Evolutionary conservation across 2,797 vertebrate genomes (phyloP).

Genomic region (Loris lydekkerianus): DNA sequence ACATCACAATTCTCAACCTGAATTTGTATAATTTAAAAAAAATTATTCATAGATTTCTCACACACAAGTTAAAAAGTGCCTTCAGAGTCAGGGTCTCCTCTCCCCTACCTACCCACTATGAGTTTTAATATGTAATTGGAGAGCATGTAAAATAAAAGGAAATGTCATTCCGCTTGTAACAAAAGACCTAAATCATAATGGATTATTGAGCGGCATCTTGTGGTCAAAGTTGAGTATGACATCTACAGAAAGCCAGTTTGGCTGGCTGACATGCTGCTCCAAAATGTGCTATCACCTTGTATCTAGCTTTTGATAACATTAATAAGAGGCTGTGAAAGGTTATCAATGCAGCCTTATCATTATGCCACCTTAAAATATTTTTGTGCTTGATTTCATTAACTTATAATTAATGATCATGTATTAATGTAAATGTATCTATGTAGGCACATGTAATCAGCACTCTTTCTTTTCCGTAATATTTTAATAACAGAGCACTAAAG

Average conservation of each 20-base stretch:
- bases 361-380: slow-evolving; percentile 82
- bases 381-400: slow-evolving; percentile 77
- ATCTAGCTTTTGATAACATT: slow-evolving; percentile 81
- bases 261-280: background rate
- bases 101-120: slow-evolving; percentile 23
- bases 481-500: slow-evolving; percentile 85
- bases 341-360: slow-evolving; percentile 77
- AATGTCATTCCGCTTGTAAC: slow-evolving; percentile 67
- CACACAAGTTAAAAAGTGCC: slow-evolving; percentile 73
- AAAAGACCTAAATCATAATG: slow-evolving; percentile 83
- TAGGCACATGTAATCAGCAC: slow-evolving; percentile 84
- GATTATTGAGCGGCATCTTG: slow-evolving; percentile 90
- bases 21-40: slow-evolving; percentile 67
- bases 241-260: background rate
- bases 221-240: slow-evolving; percentile 84
- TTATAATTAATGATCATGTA: slow-evolving; percentile 85
- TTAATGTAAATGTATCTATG: slow-evolving; percentile 84
- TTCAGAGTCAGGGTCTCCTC: background rate
- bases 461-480: slow-evolving; percentile 87
- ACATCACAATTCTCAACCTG: slow-evolving; percentile 55
- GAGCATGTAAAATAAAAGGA: slow-evolving; percentile 78
- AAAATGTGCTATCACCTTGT: slow-evolving; percentile 70
- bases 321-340: slow-evolving; percentile 71
- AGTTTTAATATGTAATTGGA: slow-evolving; percentile 80
- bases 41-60: slow-evolving; percentile 71